Percentiles rank a stretch among this genome's conserved stretches.
Evolutionary conservation across 2,888 invertebrate genomes (phyloP).

Genomic region (Hemithea aestivaria): DNA sequence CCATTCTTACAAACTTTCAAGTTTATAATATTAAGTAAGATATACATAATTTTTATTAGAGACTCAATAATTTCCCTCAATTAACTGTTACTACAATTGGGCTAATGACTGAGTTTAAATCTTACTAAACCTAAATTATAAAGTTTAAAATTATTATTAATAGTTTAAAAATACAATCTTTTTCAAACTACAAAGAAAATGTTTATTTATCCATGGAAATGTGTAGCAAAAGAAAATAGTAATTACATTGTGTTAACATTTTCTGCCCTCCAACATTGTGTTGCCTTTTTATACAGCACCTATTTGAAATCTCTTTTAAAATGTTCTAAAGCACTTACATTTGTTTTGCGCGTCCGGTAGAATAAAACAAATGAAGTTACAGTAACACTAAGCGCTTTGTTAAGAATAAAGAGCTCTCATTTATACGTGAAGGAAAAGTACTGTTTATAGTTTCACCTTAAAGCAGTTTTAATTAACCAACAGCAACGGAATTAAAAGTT

Average conservation of each 20-base stretch:
- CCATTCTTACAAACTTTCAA: too few species aligned
- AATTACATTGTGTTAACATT: neutral
- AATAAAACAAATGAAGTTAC: constrained; percentile 26
- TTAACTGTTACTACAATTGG: too few species aligned
- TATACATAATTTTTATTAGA: too few species aligned
- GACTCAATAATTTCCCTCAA: too few species aligned
- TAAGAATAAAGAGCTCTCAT: constrained; percentile 18
- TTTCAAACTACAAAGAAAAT: too few species aligned
- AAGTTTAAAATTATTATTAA: too few species aligned
- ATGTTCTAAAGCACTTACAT: constrained; percentile 15
- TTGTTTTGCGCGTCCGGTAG: constrained; percentile 23
- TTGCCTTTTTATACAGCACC: constrained; percentile 4
- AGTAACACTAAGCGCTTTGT: constrained; percentile 19
- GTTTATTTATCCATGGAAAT: too few species aligned
- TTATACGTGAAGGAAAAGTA: constrained; percentile 16
- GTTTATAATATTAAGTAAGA: too few species aligned
- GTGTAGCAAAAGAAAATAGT: too few species aligned
- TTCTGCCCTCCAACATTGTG: neutral
- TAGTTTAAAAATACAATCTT: too few species aligned
- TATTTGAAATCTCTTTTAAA: constrained; percentile 17
- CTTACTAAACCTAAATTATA: too few species aligned
- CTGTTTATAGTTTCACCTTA: constrained; percentile 23
- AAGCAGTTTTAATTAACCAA: constrained; percentile 42
- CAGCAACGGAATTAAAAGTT: constrained; percentile 42
- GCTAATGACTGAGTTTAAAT: too few species aligned